A percentile compares a stretch with the other conserved stretches of the same genome.
Evolutionary conservation across 2,888 invertebrate species (phyloP).

Genomic region (Tachystola acroxantha): DNA sequence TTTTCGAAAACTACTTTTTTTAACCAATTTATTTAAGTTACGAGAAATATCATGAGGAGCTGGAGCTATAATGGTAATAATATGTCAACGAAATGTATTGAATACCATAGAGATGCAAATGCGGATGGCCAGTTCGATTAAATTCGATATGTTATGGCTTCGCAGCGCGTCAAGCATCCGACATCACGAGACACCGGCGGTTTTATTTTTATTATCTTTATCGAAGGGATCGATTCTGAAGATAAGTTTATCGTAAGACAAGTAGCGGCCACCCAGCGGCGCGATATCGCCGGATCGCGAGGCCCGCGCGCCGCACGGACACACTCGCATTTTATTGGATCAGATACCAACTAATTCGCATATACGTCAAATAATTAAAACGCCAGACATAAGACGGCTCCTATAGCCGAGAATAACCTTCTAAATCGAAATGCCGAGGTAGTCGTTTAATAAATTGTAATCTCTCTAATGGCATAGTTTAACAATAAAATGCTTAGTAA

Average conservation of each 20-base stretch:
- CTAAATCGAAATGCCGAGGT: slow-evolving; percentile 35
- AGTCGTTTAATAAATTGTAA: slow-evolving; percentile 30
- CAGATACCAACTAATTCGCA: slow-evolving; percentile 70
- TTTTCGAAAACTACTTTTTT: background rate
- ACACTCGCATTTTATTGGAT: slow-evolving; percentile 70
- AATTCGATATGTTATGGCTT: slow-evolving; percentile 65
- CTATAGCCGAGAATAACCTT: slow-evolving; percentile 16
- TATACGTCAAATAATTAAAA: slow-evolving; percentile 69
- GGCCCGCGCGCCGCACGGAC: slow-evolving; percentile 33
- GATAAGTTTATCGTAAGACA: slow-evolving; percentile 76
- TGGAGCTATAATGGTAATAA: slow-evolving; percentile 60
- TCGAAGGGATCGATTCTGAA: slow-evolving; percentile 73
- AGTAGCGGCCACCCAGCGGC: slow-evolving; percentile 72
- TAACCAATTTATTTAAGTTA: background rate
- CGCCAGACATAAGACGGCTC: slow-evolving; percentile 26
- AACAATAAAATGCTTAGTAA: slow-evolving; percentile 21
- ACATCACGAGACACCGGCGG: slow-evolving; percentile 53
- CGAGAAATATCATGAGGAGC: background rate
- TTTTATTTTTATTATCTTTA: slow-evolving; percentile 58
- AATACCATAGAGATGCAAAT: slow-evolving; percentile 69
- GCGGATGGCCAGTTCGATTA: slow-evolving; percentile 60
- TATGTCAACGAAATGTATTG: slow-evolving; percentile 64
- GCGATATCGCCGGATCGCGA: slow-evolving; percentile 31
- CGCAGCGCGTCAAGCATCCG: slow-evolving; percentile 64
- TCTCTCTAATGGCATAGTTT: slow-evolving; percentile 32